Evolutionary conservation across 2,888 invertebrate species (phyloP), one percentile per base, ranked within the genome.

Genomic region (Sphaerophoria rueppellii): DNA sequence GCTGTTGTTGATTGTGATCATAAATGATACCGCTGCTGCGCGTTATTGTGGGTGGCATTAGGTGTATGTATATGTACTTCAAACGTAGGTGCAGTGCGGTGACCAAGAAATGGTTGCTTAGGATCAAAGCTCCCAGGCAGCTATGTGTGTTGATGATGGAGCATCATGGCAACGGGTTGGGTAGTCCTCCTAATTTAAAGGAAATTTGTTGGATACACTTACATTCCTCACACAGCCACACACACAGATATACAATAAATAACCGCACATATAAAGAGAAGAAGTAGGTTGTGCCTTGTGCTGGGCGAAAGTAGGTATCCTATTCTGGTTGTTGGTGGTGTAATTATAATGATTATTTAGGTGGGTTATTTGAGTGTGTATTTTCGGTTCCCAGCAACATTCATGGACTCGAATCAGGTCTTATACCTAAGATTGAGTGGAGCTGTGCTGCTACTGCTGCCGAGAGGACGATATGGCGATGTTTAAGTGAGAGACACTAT

Each of bases 331-430:
- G 70, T 78, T 86, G 77, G 80, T 86, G 82, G 82, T 82, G 69
- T 78, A 86, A 86, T 86, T 86, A 86, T 82, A 82, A 82, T 86
- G 82, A 86, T 82, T 86, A 86, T 82, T 82, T 86, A 82, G 82
- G 71, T 78, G 86, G 77, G 71, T 78, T 24, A 24, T 70, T 73
- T 86, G 83, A 60, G 81, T 86, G 83, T 86, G 73, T 83, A 71
- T 82, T 71, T 74, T 80, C 52, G 83, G 52, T 54, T 40, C 40
- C 32, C n/a, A 54, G 67, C 54, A 54, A 67, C 40, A 67, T 67
- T 65, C 54, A 67, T 67, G 40, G 54, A 67, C 54, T 54, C 32
- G 32, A 65, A 65, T 50, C 50, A 65, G 50, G 16, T 65, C 60
- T 50, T 35, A 46, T 63, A 63, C 48, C 52, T 40, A 54, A 52